Evolutionary conservation across 2,888 invertebrate genomes (phyloP).

Genomic region (Drosophila testacea): DNA sequence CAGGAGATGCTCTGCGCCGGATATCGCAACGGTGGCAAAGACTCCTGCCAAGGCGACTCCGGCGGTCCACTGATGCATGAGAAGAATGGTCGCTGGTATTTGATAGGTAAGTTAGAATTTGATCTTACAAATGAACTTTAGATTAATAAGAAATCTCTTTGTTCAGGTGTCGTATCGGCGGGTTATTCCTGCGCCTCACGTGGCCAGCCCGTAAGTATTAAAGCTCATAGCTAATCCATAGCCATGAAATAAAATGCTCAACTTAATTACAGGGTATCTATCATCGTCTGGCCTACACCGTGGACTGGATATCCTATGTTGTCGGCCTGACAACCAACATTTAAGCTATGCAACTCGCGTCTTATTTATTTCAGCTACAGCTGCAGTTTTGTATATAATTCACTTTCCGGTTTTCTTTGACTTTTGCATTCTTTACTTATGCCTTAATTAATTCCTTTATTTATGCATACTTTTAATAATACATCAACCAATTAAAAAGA

Average conservation of each 20-base stretch:
- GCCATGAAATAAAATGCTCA: neutral
- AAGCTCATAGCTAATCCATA: neutral
- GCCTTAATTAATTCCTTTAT: slow-evolving; percentile 37
- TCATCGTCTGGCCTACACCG: slow-evolving; percentile 96
- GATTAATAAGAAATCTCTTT: neutral
- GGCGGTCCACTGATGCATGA: slow-evolving; percentile 97
- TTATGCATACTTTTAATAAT: slow-evolving; percentile 54
- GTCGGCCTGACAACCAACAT: slow-evolving; percentile 84
- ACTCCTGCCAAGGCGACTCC: slow-evolving; percentile 88
- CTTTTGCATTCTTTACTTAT: slow-evolving; percentile 24
- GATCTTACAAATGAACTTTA: fast-evolving
- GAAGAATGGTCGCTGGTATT: slow-evolving; percentile 93
- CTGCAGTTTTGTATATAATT: slow-evolving; percentile 71
- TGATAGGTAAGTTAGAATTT: slow-evolving; percentile 87
- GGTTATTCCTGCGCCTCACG: slow-evolving; percentile 97
- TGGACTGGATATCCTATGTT: slow-evolving; percentile 94
- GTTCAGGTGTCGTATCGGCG: slow-evolving; percentile 93
- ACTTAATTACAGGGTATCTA: slow-evolving; percentile 89
- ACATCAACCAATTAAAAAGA: slow-evolving; percentile 8
- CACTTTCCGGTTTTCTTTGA: slow-evolving; percentile 53
- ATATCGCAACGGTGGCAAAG: slow-evolving; percentile 92
- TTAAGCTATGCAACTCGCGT: slow-evolving; percentile 60
- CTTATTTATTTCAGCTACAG: slow-evolving; percentile 58
- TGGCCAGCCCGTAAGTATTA: slow-evolving; percentile 89
- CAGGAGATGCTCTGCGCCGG: slow-evolving; percentile 98